A percentile compares a stretch with the other conserved stretches of the same genome.
These are phyloP conservation scores for Eumerus sabulonum DNA, from an alignment of 2,888 invertebrate species.

Conservation along the genomic window DNA sequence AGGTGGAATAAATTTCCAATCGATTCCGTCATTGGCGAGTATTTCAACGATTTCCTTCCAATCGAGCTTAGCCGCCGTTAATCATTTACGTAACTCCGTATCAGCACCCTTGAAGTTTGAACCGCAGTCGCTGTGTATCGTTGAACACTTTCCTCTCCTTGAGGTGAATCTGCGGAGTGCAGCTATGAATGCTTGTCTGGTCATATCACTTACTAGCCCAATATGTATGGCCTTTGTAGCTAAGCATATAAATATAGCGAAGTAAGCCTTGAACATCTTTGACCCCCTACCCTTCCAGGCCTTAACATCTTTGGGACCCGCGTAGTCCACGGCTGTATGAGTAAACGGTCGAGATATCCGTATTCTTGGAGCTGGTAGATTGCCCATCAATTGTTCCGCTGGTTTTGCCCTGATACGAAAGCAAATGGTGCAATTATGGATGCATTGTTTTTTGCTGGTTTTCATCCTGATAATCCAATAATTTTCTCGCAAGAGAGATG, in stretches of 20 bases:
- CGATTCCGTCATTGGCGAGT: too few species aligned
- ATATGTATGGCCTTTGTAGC: not conserved
- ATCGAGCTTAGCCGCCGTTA: too few species aligned
- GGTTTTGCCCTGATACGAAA: not conserved
- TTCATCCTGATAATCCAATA: slow-evolving; percentile 8
- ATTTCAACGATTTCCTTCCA: too few species aligned
- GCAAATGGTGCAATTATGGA: not conserved
- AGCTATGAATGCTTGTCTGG: too few species aligned
- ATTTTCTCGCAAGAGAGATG: not conserved
- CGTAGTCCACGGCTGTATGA: not conserved
- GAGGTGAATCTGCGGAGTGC: too few species aligned
- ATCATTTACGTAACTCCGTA: too few species aligned
- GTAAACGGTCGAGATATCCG: too few species aligned
- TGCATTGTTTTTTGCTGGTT: not conserved
- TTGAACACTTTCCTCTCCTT: too few species aligned
- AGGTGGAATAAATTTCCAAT: too few species aligned
- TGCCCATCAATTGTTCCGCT: slow-evolving; percentile 9
- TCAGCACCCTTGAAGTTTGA: too few species aligned
- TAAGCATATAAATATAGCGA: not conserved
- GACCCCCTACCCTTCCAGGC: not conserved
- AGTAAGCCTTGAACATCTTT: not conserved
- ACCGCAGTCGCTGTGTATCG: too few species aligned
- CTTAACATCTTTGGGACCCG: not conserved
- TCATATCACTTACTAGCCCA: not conserved
- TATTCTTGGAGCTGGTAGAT: not conserved